Evolutionary conservation across 2,888 invertebrate genomes (phyloP), one percentile per base, ranked within the genome.

Genomic region (Gastrophysa polygoni): DNA sequence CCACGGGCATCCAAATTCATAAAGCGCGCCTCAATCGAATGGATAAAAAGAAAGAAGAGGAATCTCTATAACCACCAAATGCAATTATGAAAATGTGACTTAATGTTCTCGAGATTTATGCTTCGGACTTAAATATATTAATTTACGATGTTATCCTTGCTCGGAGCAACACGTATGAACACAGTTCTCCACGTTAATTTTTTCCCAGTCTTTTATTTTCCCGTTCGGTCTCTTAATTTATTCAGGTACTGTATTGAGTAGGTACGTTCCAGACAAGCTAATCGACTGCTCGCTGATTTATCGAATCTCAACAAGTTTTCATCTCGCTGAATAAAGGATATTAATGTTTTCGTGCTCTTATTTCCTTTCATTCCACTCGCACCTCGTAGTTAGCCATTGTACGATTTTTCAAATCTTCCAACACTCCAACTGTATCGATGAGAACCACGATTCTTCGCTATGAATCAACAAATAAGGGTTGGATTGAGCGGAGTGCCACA

Each of bases 11-110:
- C 64, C 54, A 64, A 66, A 66, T 61, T 57, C 56, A 58, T 59
- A 63, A 56, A 51, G 51, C 44, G 58, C 29, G 50, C 18, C 20
- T 29, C 52, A 49, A 51, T 57, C 34, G 44, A 52, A 28, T 50
- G 50, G 16, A 29, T 50, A 50, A 46, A 51, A 52, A 57, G 48
- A 64, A 71, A 73, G 34, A 52, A 51, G 52, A 57, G 47, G n/a
- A 21, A 47, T 28, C 38, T 32, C 29, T 32, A 34, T 16, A 51
- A 64, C 57, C 71, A 71, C 76, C 78, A 80, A 81, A 80, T 80
- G 80, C 79, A 81, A 81, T 80, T 81, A 80, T 79, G 80, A 80
- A 81, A 81, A 81, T 80, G 79, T 80, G 80, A 80, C 80, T 81
- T 81, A 81, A 81, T 81, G 80, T 79, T 78, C 75, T 57, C 70